Evolutionary conservation across 1,140 invertebrate genomes (phyloP).

Genomic region (Drosophila neocordata): DNA sequence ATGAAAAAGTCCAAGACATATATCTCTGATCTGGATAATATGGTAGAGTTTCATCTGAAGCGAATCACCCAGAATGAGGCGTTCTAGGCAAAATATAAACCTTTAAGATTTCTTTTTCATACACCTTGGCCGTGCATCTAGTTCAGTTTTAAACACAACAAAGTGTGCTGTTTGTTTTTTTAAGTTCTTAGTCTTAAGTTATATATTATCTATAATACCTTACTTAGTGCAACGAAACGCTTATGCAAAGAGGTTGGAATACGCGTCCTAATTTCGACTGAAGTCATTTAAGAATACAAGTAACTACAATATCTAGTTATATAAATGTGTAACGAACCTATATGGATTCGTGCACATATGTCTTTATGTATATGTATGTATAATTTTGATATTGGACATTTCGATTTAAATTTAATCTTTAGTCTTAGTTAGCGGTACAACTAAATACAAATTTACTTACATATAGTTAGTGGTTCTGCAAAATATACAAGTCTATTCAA

Average conservation of each 20-base stretch:
- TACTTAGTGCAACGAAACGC: conserved; percentile 71
- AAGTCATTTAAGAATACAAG: conserved; percentile 58
- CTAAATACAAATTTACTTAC: conserved; percentile 23
- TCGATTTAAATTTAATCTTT: conserved; percentile 44
- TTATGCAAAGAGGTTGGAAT: conserved; percentile 57
- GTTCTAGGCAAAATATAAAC: conserved; percentile 13
- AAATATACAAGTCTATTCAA: conserved; percentile 21
- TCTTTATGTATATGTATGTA: conserved; percentile 44
- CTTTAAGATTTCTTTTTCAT: background rate
- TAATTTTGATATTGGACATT: conserved; percentile 58
- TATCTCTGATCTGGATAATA: conserved; percentile 77
- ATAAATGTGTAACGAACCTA: background rate
- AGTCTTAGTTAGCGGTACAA: conserved; percentile 53
- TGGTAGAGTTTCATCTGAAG: conserved; percentile 79
- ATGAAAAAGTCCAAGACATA: conserved; percentile 76
- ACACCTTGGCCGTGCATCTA: conserved; percentile 56
- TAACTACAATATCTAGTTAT: conserved; percentile 3
- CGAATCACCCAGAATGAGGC: conserved; percentile 40
- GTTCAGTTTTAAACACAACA: conserved; percentile 71
- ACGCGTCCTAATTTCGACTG: conserved; percentile 73
- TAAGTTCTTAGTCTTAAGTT: conserved; percentile 44
- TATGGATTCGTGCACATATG: background rate
- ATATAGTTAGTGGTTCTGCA: conserved; percentile 41
- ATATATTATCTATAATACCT: conserved; percentile 15
- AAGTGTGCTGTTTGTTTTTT: conserved; percentile 60